These are phyloP conservation scores for Dryocosmus kuriphilus DNA, from an alignment of 2,888 invertebrate genomes.

Conservation along the genomic window DNA sequence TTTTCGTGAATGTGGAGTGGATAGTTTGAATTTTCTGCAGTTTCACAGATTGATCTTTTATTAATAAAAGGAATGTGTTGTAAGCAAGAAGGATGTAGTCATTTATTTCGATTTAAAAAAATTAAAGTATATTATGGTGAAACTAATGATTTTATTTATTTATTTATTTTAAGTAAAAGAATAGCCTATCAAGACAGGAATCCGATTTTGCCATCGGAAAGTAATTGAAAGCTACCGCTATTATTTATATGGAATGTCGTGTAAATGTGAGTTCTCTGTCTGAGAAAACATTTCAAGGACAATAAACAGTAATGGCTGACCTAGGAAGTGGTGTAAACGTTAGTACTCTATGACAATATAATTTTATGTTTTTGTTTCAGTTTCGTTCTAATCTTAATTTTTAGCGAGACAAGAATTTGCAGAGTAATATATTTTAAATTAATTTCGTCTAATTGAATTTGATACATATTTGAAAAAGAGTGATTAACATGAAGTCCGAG, in stretches of 20 bases:
- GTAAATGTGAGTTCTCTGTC: no score
- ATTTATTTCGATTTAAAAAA: not conserved
- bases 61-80: conserved; percentile 19
- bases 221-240: no score
- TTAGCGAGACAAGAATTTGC: not conserved
- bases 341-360: not conserved
- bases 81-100: not conserved
- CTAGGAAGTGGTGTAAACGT: conserved; percentile 5
- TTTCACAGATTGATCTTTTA: conserved; percentile 12
- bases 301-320: not conserved
- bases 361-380: conserved; percentile 1
- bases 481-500: conserved; percentile 44
- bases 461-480: not conserved
- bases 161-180: no score
- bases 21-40: conserved; percentile 13
- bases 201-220: no score
- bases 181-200: no score
- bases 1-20: not conserved
- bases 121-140: not conserved
- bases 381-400: not conserved
- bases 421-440: not conserved
- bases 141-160: not conserved
- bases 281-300: not conserved
- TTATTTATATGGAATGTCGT: no score
- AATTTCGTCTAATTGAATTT: not conserved